Percentiles rank a stretch among this genome's conserved stretches.
phyloP scores from a whole-genome alignment of 2,888 invertebrate genomes.

The Euproctis similis region DNA sequence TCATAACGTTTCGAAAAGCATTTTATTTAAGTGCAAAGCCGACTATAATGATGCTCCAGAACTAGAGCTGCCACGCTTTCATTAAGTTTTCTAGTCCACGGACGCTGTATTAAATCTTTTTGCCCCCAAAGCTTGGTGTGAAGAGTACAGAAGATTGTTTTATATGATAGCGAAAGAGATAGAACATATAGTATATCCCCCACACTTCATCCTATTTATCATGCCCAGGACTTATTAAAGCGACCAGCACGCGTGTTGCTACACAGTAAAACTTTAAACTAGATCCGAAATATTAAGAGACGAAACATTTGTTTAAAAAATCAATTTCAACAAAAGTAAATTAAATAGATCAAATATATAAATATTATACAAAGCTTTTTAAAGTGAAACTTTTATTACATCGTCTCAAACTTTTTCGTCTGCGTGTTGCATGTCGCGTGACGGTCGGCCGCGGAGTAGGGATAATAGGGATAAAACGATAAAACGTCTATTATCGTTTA shows the following conservation, averaged over 20 bases:
- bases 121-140: slow-evolving; percentile 33
- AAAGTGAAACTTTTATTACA: too few relatives aligned
- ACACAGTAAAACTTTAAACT: slow-evolving; percentile 51
- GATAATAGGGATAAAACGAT: too few relatives aligned
- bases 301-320: too few relatives aligned
- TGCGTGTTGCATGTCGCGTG: too few relatives aligned
- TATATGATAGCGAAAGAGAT: slow-evolving; percentile 29
- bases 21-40: slow-evolving; percentile 59
- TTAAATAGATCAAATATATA: too few relatives aligned
- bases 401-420: too few relatives aligned
- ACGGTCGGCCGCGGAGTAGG: too few relatives aligned
- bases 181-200: slow-evolving; percentile 31
- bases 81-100: slow-evolving; percentile 59
- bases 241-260: slow-evolving; percentile 61
- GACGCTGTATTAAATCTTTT: slow-evolving; percentile 45
- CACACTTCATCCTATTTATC: slow-evolving; percentile 69
- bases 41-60: slow-evolving; percentile 62
- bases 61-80: slow-evolving; percentile 55
- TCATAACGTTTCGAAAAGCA: slow-evolving; percentile 46
- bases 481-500: too few relatives aligned
- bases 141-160: slow-evolving; percentile 32
- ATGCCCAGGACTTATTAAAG: slow-evolving; percentile 68
- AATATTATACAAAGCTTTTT: too few relatives aligned
- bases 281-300: slow-evolving; percentile 40
- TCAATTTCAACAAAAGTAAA: too few relatives aligned